Evolutionary conservation across 2,113 vertebrate species (phyloP), one percentile per base, ranked within the genome.

Genomic region (Poeciliopsis occidentalis): DNA sequence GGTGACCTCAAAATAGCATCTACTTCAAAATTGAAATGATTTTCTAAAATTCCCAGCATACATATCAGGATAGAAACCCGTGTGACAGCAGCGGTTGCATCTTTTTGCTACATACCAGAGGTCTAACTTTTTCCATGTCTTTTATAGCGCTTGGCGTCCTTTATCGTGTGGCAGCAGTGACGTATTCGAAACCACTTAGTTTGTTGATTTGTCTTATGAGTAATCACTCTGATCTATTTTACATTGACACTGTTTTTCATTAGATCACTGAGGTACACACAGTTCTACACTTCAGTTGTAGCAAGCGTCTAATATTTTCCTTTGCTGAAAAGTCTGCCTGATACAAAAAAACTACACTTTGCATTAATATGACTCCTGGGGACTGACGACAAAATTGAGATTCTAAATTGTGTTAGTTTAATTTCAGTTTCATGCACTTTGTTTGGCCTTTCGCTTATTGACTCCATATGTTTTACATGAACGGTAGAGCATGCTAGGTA

Each of bases 381-480:
- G 44, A 75, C 17, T 77, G 70, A 83, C 47, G 30, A 75, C 74
- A 60, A 86, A 79, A 78, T 74, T 76, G 64, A 41, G 60, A 44
- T 74, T 85, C 69, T 70, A 90, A 78, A 79, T 75, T 79, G 74
- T 82, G 74, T 82, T 87, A 70, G 71, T 78, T 80, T 82, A 54
- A 85, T 81, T 85, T 83, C 61, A 62, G 47, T 84, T 87, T 88
- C 71, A 73, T 83, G 69, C 76, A 77, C 69, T 61, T 75, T 85
- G 71, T 69, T 84, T 66, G 62, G 74, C 80, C 32, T 62, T 73
- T 75, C 32, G 31, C 74, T 86, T 89, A 91, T 92, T 85, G 71
- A 75, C 83, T 91, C 90, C 85, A 88, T 85, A 76, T 90, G 90
- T 78, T 86, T 91, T 81, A 87, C 80, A 86, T 82, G 74, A 69